Percentiles rank a stretch among this genome's conserved stretches.
These are phyloP conservation scores for Sylvilagus floridanus DNA, from an alignment of 2,797 vertebrate genomes.

Conservation along the genomic window DNA sequence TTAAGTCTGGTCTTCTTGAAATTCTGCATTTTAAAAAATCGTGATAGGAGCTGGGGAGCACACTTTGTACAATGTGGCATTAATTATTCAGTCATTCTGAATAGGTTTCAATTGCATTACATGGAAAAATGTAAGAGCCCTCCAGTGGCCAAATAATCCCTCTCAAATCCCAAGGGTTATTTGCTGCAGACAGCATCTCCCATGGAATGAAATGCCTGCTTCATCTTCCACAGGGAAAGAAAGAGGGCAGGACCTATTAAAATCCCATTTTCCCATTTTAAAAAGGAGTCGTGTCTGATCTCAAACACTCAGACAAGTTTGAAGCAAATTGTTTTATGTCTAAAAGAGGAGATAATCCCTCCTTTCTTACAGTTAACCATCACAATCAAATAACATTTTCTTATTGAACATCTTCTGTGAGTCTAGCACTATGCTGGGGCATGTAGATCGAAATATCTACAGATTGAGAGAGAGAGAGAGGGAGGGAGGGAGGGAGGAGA, in stretches of 20 bases:
- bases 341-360: constrained; percentile 45
- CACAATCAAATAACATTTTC: neutral
- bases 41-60: constrained; percentile 49
- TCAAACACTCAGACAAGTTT: constrained; percentile 68
- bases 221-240: constrained; percentile 51
- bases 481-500: neutral
- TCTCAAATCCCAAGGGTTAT: constrained; percentile 71
- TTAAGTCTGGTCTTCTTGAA: constrained; percentile 78
- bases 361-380: constrained; percentile 16
- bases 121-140: constrained; percentile 76
- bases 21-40: constrained; percentile 72
- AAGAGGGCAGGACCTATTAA: constrained; percentile 59
- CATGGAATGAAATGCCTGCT: constrained; percentile 60
- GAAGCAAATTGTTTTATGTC: constrained; percentile 61
- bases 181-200: constrained; percentile 46
- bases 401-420: neutral
- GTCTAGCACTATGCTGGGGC: neutral
- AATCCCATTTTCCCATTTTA: constrained; percentile 46
- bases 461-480: neutral
- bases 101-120: constrained; percentile 78
- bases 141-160: constrained; percentile 80
- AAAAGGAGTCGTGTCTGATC: constrained; percentile 71
- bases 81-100: constrained; percentile 82
- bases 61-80: constrained; percentile 64
- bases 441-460: neutral